Percentiles rank a stretch among this genome's conserved stretches.
phyloP scores from a whole-genome alignment of 2,888 invertebrate species.

The Eurois occulta region DNA sequence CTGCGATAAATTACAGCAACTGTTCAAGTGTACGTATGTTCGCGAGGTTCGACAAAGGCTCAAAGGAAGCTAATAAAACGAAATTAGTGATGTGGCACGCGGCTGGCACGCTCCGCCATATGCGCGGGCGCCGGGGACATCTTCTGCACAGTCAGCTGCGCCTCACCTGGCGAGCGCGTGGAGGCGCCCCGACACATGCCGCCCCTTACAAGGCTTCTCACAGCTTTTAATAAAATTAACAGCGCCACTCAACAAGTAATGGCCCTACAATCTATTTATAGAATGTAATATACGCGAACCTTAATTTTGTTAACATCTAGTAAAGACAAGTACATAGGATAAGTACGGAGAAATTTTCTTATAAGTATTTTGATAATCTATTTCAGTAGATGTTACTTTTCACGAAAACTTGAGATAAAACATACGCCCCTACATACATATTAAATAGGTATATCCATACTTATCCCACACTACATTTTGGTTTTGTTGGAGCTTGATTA shows the following conservation, averaged over 20 bases:
- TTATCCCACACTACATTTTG: neutral
- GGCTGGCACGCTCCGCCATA: constrained; percentile 83
- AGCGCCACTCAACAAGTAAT: constrained; percentile 69
- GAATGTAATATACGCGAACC: constrained; percentile 49
- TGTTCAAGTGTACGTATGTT: constrained; percentile 38
- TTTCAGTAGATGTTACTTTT: neutral
- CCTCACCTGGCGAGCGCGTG: constrained; percentile 77
- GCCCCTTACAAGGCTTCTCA: constrained; percentile 79
- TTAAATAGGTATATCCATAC: neutral
- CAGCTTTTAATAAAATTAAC: constrained; percentile 77
- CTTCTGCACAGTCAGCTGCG: constrained; percentile 78
- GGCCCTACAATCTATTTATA: constrained; percentile 48
- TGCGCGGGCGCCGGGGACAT: constrained; percentile 65
- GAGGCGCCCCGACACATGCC: constrained; percentile 53
- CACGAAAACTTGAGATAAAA: constrained; percentile 1
- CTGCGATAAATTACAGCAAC: constrained; percentile 52
- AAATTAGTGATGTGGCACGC: constrained; percentile 78
- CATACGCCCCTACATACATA: neutral
- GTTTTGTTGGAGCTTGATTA: neutral
- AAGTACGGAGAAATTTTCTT: neutral
- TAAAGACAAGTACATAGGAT: constrained; percentile 2
- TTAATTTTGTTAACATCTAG: constrained; percentile 31
- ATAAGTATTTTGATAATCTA: neutral
- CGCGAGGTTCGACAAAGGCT: constrained; percentile 44
- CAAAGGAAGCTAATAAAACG: constrained; percentile 71